A percentile compares a stretch with the other conserved stretches of the same genome.
Evolutionary conservation across 1,140 invertebrate species (phyloP).

Genomic region (Drosophila hydei): DNA sequence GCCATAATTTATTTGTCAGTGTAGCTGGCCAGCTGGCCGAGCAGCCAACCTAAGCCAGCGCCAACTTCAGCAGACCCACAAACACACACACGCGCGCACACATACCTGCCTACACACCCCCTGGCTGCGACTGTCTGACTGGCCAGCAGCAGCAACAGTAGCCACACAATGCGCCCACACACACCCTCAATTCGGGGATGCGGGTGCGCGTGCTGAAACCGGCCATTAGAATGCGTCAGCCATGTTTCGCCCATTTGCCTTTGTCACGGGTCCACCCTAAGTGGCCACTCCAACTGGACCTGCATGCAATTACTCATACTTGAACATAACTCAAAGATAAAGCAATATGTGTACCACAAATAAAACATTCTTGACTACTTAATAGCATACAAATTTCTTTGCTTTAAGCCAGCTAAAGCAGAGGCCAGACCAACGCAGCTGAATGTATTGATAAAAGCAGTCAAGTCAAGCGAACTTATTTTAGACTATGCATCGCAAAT

Average conservation of each 20-base stretch:
- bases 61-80: conserved; percentile 30
- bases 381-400: background rate
- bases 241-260: conserved; percentile 57
- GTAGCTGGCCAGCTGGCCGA: conserved; percentile 60
- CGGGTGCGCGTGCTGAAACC: conserved; percentile 29
- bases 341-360: background rate
- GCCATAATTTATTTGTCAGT: conserved; percentile 74
- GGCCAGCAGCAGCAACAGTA: conserved; percentile 31
- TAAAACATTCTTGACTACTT: background rate
- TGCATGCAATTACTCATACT: conserved; percentile 14
- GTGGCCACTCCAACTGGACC: conserved; percentile 13
- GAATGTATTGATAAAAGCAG: too few relatives aligned
- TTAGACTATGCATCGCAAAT: too few relatives aligned
- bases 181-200: conserved; percentile 33
- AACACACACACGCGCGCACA: conserved; percentile 18
- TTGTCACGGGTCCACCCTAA: conserved; percentile 23
- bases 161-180: conserved; percentile 59
- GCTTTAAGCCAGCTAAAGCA: too few relatives aligned
- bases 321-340: conserved; percentile 17
- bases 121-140: conserved; percentile 11
- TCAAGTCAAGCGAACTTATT: too few relatives aligned
- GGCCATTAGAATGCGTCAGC: conserved; percentile 72
- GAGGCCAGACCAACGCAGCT: too few relatives aligned
- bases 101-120: too few relatives aligned
- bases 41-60: conserved; percentile 49